Evolutionary conservation across 2,113 vertebrate genomes (phyloP), one percentile per base, ranked within the genome.

Genomic region (Nerophis ophidion): DNA sequence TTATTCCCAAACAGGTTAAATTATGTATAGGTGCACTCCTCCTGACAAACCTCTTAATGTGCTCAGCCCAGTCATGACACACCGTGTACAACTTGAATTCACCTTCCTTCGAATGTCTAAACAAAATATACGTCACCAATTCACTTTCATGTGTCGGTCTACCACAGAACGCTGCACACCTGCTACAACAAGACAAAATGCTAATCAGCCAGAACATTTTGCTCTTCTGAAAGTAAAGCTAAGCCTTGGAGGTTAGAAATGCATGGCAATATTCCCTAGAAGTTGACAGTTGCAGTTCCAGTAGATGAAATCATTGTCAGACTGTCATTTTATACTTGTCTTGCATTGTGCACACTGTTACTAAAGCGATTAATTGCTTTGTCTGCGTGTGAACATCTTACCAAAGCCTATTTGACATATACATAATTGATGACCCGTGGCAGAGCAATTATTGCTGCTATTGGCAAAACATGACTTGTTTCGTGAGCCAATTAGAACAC

Each of bases 1-100:
- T 72, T 54, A 60, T 71, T 80, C 59, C 57, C 52, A 68, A 81
- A 88, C 83, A 73, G 63, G 68, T 68, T 86, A 67, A 83, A 86
- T 85, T 78, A 86, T 84, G 84, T 81, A 86, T 58, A 66, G 57
- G 63, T 58, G 70, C 68, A 78, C 76, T 74, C 63, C 62, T 59
- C 59, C 70, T 68, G 75, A 80, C 71, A 71, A 78, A 75, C 73
- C 73, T 70, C 49, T 80, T 70, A 81, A 74, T 77, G 70, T 79
- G 73, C 66, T 72, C 81, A 74, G 65, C 70, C 69, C 55, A 65
- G 40, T 7, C 10, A 44, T 70, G 70, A 79, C 77, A 73, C 70
- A 57, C 65, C 68, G 15, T 8, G n/a, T 40, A 36, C 38, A 56
- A 56, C 11, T 48, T 40, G 17, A 15, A 15, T 48, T 65, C 19